These are phyloP conservation scores for Ageneiosus marmoratus DNA, from an alignment of 2,113 vertebrate genomes.

Conservation along the genomic window DNA sequence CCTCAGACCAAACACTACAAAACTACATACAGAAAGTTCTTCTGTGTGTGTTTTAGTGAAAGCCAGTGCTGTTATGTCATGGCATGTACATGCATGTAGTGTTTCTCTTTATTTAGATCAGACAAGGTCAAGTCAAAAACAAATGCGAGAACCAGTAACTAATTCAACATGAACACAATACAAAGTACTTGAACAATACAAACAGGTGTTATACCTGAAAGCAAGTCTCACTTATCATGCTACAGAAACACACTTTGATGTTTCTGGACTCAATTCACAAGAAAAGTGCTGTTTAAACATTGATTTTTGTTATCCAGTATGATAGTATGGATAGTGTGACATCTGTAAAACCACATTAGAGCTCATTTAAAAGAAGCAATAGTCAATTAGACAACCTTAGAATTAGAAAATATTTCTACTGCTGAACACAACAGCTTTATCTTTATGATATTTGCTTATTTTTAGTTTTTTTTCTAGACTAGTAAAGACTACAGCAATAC, in stretches of 20 bases:
- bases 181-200: not conserved
- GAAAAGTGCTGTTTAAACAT: slow-evolving; percentile 37
- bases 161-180: not conserved
- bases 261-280: slow-evolving; percentile 48
- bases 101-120: slow-evolving; percentile 7
- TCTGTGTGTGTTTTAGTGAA: not conserved
- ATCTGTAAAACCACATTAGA: slow-evolving; percentile 11
- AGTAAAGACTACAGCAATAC: not conserved
- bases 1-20: not conserved
- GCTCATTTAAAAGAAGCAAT: not conserved
- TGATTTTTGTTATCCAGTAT: slow-evolving; percentile 31
- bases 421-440: not conserved
- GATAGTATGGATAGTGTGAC: slow-evolving; percentile 3
- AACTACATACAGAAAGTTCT: not conserved
- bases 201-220: slow-evolving; percentile 50
- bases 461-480: not conserved
- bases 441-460: not conserved
- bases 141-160: not conserved
- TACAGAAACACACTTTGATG: slow-evolving; percentile 38
- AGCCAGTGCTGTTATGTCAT: not conserved
- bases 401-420: not conserved
- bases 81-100: not conserved
- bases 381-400: not conserved
- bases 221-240: slow-evolving; percentile 35
- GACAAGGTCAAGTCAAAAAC: not conserved